Percentiles rank a stretch among this genome's conserved stretches.
Evolutionary conservation across 1,140 invertebrate genomes (phyloP).

Genomic region (Drosophila quadrilineata): DNA sequence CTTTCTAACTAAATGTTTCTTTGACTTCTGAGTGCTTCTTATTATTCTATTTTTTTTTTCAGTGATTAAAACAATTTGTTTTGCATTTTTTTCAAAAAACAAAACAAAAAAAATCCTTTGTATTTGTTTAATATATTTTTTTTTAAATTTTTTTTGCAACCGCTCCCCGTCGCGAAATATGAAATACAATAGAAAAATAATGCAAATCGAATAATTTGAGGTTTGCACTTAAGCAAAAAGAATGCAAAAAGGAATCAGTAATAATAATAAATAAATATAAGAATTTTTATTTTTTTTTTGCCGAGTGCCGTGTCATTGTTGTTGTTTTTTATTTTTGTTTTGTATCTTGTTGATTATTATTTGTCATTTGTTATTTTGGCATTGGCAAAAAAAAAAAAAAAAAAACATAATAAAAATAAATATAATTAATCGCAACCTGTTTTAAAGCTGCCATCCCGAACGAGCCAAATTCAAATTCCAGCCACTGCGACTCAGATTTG

Average conservation of each 20-base stretch:
- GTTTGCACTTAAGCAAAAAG: constrained; percentile 13
- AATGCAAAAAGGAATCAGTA: constrained; percentile 30
- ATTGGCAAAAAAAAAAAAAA: not conserved
- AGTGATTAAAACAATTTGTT: constrained; percentile 8
- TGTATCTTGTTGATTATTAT: not conserved
- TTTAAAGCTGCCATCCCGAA: constrained; percentile 14
- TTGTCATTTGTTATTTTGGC: not conserved
- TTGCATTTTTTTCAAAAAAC: constrained; percentile 7
- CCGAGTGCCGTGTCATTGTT: constrained; percentile 1
- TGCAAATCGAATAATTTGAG: constrained; percentile 16
- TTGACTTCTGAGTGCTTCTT: constrained; percentile 15
- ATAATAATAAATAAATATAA: constrained; percentile 16
- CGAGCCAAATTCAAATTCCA: constrained; percentile 12
- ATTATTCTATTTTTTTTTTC: not conserved
- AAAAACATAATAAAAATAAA: not conserved
- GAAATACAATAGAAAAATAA: constrained; percentile 34
- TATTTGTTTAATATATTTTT: constrained; percentile 8
- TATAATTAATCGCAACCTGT: constrained; percentile 32
- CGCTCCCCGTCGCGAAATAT: constrained; percentile 30
- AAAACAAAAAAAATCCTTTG: too few species aligned
- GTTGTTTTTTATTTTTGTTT: not conserved
- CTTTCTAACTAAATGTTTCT: constrained; percentile 16
- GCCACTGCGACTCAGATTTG: not conserved
- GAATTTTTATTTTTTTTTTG: constrained; percentile 10
- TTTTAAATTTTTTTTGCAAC: constrained; percentile 14